Evolutionary conservation across 2,113 vertebrate genomes (phyloP).

Genomic region (Spea multiplicata): DNA sequence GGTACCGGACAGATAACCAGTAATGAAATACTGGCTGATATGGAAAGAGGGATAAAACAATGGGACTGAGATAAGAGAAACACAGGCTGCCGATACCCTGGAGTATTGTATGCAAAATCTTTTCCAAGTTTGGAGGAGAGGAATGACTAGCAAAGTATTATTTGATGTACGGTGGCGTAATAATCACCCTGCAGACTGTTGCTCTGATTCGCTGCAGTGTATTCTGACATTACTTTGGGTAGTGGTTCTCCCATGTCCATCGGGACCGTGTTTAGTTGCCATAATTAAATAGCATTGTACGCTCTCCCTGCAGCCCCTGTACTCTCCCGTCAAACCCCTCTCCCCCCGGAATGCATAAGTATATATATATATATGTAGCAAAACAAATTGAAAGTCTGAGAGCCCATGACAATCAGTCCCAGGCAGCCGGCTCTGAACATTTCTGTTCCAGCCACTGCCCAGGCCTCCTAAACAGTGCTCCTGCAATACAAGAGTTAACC

Average conservation of each 20-base stretch:
- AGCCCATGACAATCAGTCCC: conserved; percentile 98
- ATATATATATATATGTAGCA: conserved; percentile 75
- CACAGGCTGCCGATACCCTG: conserved; percentile 49
- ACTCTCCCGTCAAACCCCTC: conserved; percentile 61
- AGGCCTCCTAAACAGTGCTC: conserved; percentile 98
- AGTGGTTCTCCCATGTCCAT: neutral
- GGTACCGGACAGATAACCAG: conserved; percentile 84
- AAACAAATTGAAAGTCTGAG: conserved; percentile 93
- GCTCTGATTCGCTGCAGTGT: neutral
- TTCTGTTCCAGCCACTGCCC: conserved; percentile 99
- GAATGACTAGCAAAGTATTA: neutral
- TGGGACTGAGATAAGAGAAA: conserved; percentile 62
- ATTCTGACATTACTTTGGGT: neutral
- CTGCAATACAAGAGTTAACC: conserved; percentile 88
- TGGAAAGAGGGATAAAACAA: conserved; percentile 76
- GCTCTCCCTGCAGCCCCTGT: neutral
- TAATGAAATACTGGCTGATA: conserved; percentile 89
- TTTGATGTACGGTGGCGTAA: neutral
- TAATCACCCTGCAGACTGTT: neutral
- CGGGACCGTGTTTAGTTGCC: conserved; percentile 13
- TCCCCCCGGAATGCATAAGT: conserved; percentile 78
- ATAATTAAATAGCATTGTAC: conserved; percentile 25
- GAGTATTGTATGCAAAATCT: conserved; percentile 57
- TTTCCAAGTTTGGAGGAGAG: neutral
- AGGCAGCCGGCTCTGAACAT: conserved; percentile 97